phyloP scores from a whole-genome alignment of 2,888 invertebrate genomes.

The Cantharis flavilabris region DNA sequence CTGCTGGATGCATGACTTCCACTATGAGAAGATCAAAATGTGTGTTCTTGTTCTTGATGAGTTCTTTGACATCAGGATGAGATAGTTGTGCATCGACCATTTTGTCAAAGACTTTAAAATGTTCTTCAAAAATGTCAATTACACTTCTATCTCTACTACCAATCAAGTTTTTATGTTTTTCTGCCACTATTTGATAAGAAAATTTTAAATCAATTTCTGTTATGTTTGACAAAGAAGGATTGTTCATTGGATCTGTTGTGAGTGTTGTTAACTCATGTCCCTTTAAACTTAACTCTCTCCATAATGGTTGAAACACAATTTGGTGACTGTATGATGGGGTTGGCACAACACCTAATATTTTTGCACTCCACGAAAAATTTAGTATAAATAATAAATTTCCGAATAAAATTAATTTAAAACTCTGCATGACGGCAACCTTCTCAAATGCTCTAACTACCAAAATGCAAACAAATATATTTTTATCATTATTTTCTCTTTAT shows the following conservation, averaged over 20 bases:
- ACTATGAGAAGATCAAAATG: constrained; percentile 48
- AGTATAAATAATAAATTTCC: not conserved
- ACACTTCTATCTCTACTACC: no score
- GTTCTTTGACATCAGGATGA: constrained; percentile 41
- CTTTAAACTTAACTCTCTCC: constrained; percentile 52
- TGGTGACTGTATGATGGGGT: constrained; percentile 59
- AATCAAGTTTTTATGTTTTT: not conserved
- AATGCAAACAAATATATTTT: not conserved
- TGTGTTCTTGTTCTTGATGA: constrained; percentile 43
- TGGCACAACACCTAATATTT: constrained; percentile 55
- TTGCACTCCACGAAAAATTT: constrained; percentile 39
- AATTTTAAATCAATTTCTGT: constrained; percentile 51
- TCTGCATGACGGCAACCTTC: not conserved
- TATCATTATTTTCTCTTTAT: not conserved
- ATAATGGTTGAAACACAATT: constrained; percentile 54
- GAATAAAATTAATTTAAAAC: not conserved
- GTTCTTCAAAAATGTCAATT: not conserved
- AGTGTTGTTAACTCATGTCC: constrained; percentile 58
- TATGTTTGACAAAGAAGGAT: constrained; percentile 48
- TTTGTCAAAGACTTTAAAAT: not conserved
- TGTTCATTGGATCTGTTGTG: constrained; percentile 53
- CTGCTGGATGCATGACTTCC: constrained; percentile 42
- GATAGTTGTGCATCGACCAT: constrained; percentile 4
- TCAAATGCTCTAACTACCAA: not conserved
- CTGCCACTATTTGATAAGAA: constrained; percentile 39